Percentiles rank a stretch among this genome's conserved stretches.
phyloP scores from a whole-genome alignment of 64 coral and sea anemone species.

The Porites australiensis region DNA sequence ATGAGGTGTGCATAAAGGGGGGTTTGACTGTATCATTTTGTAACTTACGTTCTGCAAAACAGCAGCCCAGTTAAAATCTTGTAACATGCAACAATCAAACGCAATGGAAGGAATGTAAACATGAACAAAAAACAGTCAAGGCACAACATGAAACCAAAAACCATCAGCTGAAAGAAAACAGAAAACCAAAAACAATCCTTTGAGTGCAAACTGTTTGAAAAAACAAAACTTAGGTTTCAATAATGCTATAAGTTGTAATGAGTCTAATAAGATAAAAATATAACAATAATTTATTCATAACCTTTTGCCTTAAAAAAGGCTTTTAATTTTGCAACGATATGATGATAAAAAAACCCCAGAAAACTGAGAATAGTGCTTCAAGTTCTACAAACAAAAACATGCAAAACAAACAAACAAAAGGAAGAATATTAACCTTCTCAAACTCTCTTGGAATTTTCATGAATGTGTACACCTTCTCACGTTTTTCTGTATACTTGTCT shows the following conservation, averaged over 20 bases:
- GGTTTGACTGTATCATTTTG: not conserved
- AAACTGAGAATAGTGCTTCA: not conserved
- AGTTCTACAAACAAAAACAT: not conserved
- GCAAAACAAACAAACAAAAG: not conserved
- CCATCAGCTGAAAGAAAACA: constrained; percentile 84
- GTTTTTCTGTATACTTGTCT: constrained; percentile 93
- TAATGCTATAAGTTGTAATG: too few relatives aligned
- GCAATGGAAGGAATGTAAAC: constrained; percentile 93
- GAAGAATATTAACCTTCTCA: constrained; percentile 75
- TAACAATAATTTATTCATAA: too few relatives aligned
- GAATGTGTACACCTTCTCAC: constrained; percentile 95
- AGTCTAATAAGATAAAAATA: too few relatives aligned
- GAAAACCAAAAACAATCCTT: not conserved
- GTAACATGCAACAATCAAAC: constrained; percentile 81
- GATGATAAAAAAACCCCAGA: not conserved
- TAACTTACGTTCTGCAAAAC: constrained; percentile 71
- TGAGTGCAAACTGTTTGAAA: not conserved
- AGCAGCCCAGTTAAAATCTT: constrained; percentile 83
- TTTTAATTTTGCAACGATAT: not conserved
- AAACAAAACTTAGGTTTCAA: not conserved
- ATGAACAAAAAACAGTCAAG: constrained; percentile 97
- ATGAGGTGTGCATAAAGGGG: too few relatives aligned
- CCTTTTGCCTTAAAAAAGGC: too few relatives aligned
- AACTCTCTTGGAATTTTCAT: constrained; percentile 98
- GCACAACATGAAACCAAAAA: constrained; percentile 98